Evolutionary conservation across 1,140 invertebrate species (phyloP).

Genomic region (Matsumurasca onukii): DNA sequence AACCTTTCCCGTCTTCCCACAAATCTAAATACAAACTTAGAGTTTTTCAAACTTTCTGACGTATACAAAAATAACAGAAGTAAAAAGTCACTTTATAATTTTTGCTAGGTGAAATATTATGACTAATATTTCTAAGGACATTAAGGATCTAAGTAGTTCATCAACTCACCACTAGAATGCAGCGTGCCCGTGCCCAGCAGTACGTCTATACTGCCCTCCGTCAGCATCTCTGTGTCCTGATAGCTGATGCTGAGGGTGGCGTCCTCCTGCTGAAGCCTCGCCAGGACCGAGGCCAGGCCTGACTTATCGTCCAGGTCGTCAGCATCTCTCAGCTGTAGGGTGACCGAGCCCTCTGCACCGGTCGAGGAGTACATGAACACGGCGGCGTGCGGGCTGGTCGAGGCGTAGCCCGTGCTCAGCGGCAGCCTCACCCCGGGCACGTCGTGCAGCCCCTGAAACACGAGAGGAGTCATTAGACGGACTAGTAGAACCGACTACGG

Average conservation of each 20-base stretch:
- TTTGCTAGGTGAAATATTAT: too few relatives aligned
- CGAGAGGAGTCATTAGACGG: too few relatives aligned
- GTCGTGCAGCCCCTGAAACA: slow-evolving; percentile 54
- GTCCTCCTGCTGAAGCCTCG: slow-evolving; percentile 51
- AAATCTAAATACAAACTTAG: too few relatives aligned
- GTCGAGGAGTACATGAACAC: slow-evolving; percentile 56
- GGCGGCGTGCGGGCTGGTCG: slow-evolving; percentile 41
- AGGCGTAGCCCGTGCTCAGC: slow-evolving; percentile 53
- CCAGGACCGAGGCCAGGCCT: slow-evolving; percentile 45
- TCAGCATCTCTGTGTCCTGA: slow-evolving; percentile 49
- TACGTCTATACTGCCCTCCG: slow-evolving; percentile 50
- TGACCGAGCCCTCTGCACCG: slow-evolving; percentile 51
- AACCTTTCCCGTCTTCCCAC: too few relatives aligned
- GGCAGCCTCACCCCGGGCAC: slow-evolving; percentile 56
- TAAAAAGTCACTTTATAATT: too few relatives aligned
- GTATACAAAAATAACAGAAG: too few relatives aligned
- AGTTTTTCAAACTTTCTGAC: too few relatives aligned
- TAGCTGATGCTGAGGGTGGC: slow-evolving; percentile 54
- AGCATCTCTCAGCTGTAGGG: slow-evolving; percentile 54
- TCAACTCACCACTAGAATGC: slow-evolving; percentile 41
- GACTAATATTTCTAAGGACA: too few relatives aligned
- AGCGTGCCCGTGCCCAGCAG: slow-evolving; percentile 46
- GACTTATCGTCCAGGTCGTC: slow-evolving; percentile 51
- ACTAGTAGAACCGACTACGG: too few relatives aligned
- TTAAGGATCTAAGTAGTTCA: too few relatives aligned